Evolutionary conservation across 1,140 invertebrate genomes (phyloP).

Genomic region (Plodia interpunctella): DNA sequence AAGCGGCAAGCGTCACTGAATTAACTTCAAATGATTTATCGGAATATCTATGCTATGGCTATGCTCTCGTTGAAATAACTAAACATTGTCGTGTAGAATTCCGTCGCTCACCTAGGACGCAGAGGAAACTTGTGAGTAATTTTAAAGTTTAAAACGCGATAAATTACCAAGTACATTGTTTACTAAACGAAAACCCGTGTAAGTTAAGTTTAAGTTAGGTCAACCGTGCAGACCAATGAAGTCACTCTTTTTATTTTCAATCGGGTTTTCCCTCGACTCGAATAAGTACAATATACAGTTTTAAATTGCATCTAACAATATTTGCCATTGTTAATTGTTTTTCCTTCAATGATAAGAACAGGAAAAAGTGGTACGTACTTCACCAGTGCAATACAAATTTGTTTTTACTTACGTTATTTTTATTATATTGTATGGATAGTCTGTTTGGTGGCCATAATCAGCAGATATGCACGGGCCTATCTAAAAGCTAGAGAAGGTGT

Average conservation of each 20-base stretch:
- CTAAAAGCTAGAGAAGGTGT: no score
- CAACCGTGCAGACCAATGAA: slow-evolving; percentile 13
- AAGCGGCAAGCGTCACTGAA: no score
- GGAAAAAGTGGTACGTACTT: slow-evolving; percentile 31
- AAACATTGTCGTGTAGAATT: no score
- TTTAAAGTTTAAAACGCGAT: slow-evolving; percentile 22
- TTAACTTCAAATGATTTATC: no score
- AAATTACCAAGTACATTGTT: slow-evolving; percentile 27
- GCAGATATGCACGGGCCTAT: no score
- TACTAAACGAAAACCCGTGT: slow-evolving; percentile 26
- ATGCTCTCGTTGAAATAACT: no score
- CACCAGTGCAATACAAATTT: background rate
- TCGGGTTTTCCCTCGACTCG: slow-evolving; percentile 10
- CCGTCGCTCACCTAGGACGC: no score
- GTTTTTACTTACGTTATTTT: no score
- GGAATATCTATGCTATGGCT: no score
- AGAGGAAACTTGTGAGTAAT: slow-evolving; percentile 22
- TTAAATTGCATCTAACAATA: slow-evolving; percentile 8
- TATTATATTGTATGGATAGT: no score
- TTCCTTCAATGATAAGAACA: slow-evolving; percentile 55
- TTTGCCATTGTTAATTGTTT: slow-evolving; percentile 18
- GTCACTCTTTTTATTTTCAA: slow-evolving; percentile 6
- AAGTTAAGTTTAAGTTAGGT: slow-evolving; percentile 11
- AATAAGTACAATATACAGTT: background rate
- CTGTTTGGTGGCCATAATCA: no score